Evolutionary conservation across 2,797 vertebrate species (phyloP).

Genomic region (Cebuella pygmaea): DNA sequence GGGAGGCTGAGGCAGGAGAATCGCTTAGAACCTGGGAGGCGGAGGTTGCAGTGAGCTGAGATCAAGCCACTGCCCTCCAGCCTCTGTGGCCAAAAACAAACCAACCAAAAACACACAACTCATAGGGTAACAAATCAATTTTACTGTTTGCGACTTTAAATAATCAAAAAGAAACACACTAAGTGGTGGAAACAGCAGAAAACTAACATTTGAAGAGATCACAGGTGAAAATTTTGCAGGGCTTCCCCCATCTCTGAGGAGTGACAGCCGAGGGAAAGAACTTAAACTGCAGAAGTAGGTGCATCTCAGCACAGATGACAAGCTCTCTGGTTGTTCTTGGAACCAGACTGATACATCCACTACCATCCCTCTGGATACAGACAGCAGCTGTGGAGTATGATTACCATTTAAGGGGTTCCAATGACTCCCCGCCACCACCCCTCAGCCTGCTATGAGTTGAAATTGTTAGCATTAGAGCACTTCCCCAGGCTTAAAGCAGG

Average conservation of each 20-base stretch:
- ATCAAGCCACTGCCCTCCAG: background rate
- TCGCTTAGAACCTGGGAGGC: background rate
- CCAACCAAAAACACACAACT: background rate
- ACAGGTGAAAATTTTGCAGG: background rate
- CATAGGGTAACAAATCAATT: background rate
- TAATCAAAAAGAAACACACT: background rate
- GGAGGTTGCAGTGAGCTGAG: background rate
- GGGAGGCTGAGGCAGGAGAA: background rate
- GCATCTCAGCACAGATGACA: background rate
- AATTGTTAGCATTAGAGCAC: background rate
- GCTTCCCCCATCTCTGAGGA: background rate
- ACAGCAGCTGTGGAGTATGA: background rate
- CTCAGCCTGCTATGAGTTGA: background rate
- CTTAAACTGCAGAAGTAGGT: background rate
- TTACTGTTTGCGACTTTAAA: slow-evolving; percentile 4
- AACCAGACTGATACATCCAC: background rate
- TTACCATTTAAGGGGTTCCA: background rate
- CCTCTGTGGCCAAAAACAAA: background rate
- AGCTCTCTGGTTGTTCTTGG: background rate
- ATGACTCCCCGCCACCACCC: fast-evolving
- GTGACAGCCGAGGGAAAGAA: background rate
- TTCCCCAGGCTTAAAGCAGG: background rate
- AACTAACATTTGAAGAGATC: background rate
- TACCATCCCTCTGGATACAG: background rate
- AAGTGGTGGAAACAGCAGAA: background rate